Evolutionary conservation across 2,888 invertebrate species (phyloP).

Genomic region (Erannis defoliaria): DNA sequence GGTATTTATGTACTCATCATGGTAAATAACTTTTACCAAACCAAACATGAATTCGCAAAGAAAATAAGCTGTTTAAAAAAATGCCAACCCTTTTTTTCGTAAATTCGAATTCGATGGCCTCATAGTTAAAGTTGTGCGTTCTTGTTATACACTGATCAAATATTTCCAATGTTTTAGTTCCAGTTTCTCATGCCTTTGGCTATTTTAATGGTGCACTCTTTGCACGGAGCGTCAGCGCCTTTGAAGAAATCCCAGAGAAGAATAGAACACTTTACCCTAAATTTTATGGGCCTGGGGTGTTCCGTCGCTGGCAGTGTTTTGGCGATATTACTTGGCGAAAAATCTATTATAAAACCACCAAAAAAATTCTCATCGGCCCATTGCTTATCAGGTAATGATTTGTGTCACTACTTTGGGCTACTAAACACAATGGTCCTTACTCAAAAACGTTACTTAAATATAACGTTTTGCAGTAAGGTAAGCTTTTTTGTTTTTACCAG

Average conservation of each 20-base stretch:
- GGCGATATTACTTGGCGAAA: slow-evolving; percentile 21
- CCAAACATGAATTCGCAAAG: no score
- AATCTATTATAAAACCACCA: neutral
- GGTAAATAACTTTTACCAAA: no score
- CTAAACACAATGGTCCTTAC: no score
- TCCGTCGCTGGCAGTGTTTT: slow-evolving; percentile 36
- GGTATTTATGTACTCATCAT: no score
- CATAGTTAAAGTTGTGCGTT: no score
- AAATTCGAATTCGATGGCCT: no score
- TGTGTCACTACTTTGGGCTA: no score
- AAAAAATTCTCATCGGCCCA: neutral
- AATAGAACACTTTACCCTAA: slow-evolving; percentile 52
- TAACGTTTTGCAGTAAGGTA: no score
- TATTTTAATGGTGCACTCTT: slow-evolving; percentile 52
- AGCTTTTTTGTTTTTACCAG: no score
- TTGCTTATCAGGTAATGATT: slow-evolving; percentile 3
- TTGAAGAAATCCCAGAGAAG: slow-evolving; percentile 50
- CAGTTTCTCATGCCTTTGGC: slow-evolving; percentile 57
- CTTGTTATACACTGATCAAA: neutral
- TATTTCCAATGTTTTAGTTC: slow-evolving; percentile 49
- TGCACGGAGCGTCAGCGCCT: slow-evolving; percentile 54
- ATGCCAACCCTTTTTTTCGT: no score
- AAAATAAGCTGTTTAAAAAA: no score
- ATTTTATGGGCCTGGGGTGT: slow-evolving; percentile 45
- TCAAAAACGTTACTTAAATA: no score